Base-by-base conservation (phyloP, 2,888 invertebrate species). In the Congeria kusceri region DNA sequence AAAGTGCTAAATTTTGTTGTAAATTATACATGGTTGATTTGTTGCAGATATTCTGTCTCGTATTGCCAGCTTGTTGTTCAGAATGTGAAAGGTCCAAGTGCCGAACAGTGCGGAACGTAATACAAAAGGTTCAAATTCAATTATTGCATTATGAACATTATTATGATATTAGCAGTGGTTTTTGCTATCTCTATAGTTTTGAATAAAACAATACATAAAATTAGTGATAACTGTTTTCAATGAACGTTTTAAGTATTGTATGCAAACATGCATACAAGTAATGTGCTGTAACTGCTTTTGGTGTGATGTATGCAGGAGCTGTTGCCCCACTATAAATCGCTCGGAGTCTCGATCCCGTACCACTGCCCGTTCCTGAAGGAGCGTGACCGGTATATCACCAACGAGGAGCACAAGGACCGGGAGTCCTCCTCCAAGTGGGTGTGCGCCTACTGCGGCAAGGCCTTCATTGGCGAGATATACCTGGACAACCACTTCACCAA, bases 391-490 rank as follows among this genome's bases (percentile, higher is more conserved):
- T 80, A 69, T 53, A 4, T 83, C 5, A 49, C 49, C 5, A 74
- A 83, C 15, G 83, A 83, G 62, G 83, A 83, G 13, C 80, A 83
- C 57, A 83, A 83, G 57, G 80, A 83, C 15, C 56, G 69, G 15
- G 83, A 83, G 49, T 72, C 80, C 2, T 23, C 62, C 4, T 66
- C 77, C 2, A 68, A 62, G 20, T 80, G 83, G 83, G 56, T 69
- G 2, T 83, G 83, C 64, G 64, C 63, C 28, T 83, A 80, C 44
- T 83, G 83, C 57, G 83, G 83, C 9, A 83, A 83, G 57, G 59
- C 77, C 15, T 83, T 83, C 49, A 83, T 83, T 28, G 83, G 80
- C 57, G 83, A 83, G 46, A 57, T 80, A 25, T 83, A 83, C 71
- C 72, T 83, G 13, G 83, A 83, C 59, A 59, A 49, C 23, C 83